Conservation (phyloP, 2,113 vertebrate genomes). For the Pheucticus melanocephalus region DNA sequence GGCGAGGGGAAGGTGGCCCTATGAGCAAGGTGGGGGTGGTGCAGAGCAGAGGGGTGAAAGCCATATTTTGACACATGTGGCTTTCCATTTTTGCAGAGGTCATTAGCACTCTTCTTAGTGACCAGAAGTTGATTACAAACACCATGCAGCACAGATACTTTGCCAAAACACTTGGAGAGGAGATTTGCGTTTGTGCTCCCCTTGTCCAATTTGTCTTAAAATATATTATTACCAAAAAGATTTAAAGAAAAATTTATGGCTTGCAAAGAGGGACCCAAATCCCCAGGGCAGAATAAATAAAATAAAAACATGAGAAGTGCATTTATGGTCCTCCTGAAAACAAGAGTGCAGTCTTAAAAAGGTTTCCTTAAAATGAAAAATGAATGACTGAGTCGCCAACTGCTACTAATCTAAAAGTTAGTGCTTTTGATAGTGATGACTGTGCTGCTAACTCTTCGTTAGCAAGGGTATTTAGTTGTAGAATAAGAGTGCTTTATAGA, state of each 20-base stretch:
- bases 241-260: constrained; percentile 73
- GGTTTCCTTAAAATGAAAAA: constrained; percentile 75
- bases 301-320: constrained; percentile 76
- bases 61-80: constrained; percentile 1
- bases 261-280: constrained; percentile 67
- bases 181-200: constrained; percentile 51
- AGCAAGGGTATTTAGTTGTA: constrained; percentile 36
- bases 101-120: constrained; percentile 63
- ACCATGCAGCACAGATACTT: background rate
- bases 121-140: constrained; percentile 67
- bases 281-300: constrained; percentile 76
- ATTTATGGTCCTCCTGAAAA: constrained; percentile 71
- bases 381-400: constrained; percentile 65
- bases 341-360: constrained; percentile 73
- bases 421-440: constrained; percentile 57
- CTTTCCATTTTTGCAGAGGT: constrained; percentile 63
- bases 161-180: constrained; percentile 66
- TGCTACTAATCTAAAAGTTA: constrained; percentile 69
- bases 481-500: constrained; percentile 53
- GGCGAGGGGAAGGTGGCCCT: background rate
- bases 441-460: constrained; percentile 53
- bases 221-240: constrained; percentile 69
- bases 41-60: background rate
- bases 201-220: constrained; percentile 64
- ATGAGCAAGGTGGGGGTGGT: background rate